These are phyloP conservation scores for Muricea muricata DNA, from an alignment of 92 coral and sea anemone species.

Conservation along the genomic window DNA sequence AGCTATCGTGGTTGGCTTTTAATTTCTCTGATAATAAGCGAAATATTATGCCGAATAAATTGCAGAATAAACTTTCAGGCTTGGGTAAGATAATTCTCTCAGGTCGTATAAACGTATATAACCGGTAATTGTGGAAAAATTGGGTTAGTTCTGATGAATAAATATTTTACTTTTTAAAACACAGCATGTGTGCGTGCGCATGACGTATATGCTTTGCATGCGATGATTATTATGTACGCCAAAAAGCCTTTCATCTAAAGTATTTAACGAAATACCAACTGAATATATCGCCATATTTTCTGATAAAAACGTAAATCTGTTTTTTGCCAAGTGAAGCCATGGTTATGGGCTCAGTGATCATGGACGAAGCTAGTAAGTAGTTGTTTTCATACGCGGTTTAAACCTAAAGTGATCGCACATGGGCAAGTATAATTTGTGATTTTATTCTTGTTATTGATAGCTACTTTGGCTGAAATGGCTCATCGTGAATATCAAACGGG, in stretches of 20 bases:
- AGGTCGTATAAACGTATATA: not conserved
- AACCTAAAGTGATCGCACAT: not conserved
- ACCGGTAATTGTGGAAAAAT: not conserved
- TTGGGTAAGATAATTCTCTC: not conserved
- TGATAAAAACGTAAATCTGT: constrained; percentile 79
- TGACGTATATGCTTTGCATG: constrained; percentile 92
- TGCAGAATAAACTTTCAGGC: not conserved
- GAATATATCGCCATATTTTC: no score
- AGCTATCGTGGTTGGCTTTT: not conserved
- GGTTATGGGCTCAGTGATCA: constrained; percentile 99
- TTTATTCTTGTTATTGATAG: constrained; percentile 58
- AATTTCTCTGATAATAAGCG: not conserved
- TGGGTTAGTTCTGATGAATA: not conserved
- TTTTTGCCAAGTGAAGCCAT: constrained; percentile 72
- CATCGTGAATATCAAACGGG: constrained; percentile 99
- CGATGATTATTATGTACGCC: constrained; percentile 98
- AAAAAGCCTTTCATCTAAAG: constrained; percentile 81
- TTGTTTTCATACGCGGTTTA: constrained; percentile 5
- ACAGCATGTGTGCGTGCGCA: constrained; percentile 97
- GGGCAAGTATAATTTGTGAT: constrained; percentile 13
- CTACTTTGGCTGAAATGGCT: constrained; percentile 99
- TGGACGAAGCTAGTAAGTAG: constrained; percentile 92
- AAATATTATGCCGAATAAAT: not conserved
- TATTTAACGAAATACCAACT: no score
- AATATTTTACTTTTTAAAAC: constrained; percentile 38